These are phyloP conservation scores for Dryobota labecula DNA, from an alignment of 2,888 invertebrate genomes.

Conservation along the genomic window DNA sequence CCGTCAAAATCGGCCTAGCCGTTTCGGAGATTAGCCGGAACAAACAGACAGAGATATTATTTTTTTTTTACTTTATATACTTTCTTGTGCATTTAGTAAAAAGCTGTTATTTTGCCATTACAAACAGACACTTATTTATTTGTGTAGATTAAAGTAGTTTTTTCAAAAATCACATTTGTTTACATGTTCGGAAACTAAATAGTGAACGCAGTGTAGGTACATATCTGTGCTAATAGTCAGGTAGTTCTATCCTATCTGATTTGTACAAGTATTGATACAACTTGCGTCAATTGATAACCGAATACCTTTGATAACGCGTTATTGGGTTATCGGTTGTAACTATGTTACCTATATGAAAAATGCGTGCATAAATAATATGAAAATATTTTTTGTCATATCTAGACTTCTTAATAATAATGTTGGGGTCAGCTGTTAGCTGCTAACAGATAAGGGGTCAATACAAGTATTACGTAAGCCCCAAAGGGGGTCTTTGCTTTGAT, in stretches of 20 bases:
- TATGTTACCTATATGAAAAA: slow-evolving; percentile 19
- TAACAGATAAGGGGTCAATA: too few relatives aligned
- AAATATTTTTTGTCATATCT: slow-evolving; percentile 32
- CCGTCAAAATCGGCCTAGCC: too few relatives aligned
- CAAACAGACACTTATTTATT: too few relatives aligned
- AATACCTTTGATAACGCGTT: slow-evolving; percentile 68
- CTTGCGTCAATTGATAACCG: slow-evolving; percentile 77
- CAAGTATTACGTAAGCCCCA: too few relatives aligned
- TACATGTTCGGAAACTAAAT: neutral
- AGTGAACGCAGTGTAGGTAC: neutral
- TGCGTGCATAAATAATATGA: slow-evolving; percentile 6
- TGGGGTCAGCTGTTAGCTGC: neutral
- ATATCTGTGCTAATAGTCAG: slow-evolving; percentile 47
- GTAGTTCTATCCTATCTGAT: slow-evolving; percentile 73
- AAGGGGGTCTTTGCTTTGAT: too few relatives aligned
- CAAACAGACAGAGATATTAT: too few relatives aligned
- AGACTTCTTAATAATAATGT: neutral
- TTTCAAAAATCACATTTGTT: neutral
- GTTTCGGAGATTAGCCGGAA: too few relatives aligned
- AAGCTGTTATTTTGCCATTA: too few relatives aligned
- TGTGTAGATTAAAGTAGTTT: neutral
- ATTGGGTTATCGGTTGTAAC: slow-evolving; percentile 74
- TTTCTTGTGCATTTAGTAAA: too few relatives aligned
- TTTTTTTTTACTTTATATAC: too few relatives aligned
- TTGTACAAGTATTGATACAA: slow-evolving; percentile 61